Percentiles rank a stretch among this genome's conserved stretches.
These are phyloP conservation scores for Ashinkailepas kermadecensis DNA, from an alignment of 2,888 invertebrate genomes.

Conservation along the genomic window DNA sequence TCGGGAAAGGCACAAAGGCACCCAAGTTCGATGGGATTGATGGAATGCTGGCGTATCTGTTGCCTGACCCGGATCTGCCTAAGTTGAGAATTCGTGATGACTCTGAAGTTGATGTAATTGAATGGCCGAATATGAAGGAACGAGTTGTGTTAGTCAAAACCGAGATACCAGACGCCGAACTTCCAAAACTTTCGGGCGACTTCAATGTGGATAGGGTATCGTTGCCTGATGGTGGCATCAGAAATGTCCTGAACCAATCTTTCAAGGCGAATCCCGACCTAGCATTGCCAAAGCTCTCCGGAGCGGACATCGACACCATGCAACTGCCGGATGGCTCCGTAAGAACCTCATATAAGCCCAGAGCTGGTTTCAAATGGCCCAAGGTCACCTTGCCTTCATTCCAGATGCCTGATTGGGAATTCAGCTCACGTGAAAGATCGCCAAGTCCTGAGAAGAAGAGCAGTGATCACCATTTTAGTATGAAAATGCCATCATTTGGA, in stretches of 20 bases:
- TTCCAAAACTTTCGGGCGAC: neutral
- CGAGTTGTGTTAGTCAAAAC: neutral
- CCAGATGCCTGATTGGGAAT: slow-evolving; percentile 5
- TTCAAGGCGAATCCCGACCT: neutral
- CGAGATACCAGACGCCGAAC: neutral
- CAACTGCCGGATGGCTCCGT: neutral
- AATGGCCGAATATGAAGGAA: neutral
- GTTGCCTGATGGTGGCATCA: neutral
- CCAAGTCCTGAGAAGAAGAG: neutral
- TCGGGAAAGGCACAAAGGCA: neutral
- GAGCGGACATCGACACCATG: neutral
- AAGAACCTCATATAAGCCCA: neutral
- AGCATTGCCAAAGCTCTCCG: neutral
- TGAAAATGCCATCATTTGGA: slow-evolving; percentile 18
- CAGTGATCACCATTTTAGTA: neutral
- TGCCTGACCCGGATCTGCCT: neutral
- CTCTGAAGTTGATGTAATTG: neutral
- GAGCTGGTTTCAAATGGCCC: neutral
- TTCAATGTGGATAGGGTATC: neutral
- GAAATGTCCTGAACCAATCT: neutral
- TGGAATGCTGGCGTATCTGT: neutral
- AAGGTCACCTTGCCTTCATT: neutral
- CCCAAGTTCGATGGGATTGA: slow-evolving; percentile 4
- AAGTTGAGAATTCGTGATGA: neutral
- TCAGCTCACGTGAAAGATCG: neutral